Base-by-base conservation (phyloP, 2,797 vertebrate species). In the Podarcis siculus region DNA sequence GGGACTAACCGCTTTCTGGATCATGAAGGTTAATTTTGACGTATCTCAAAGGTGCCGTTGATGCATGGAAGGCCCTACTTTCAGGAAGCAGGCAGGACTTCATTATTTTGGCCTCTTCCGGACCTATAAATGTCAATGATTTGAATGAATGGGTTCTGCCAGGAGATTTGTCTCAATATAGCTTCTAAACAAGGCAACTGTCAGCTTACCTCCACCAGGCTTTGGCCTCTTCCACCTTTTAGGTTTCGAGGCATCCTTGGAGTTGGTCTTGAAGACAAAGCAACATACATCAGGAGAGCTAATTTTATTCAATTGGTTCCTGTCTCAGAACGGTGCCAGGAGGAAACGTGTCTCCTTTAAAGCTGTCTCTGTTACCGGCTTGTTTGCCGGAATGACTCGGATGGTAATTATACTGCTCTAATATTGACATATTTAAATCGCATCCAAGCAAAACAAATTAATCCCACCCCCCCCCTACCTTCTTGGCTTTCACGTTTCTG, bases 371-470 rank as follows among this genome's bases (percentile, higher is more conserved):
- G 76, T 81, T 85, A 89, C 91, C 0, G 21, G 79, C 89, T 87
- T 87, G 90, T 91, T 92, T 94, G 91, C 94, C 90, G 92, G 93
- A 95, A 93, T 82, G 76, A 90, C 91, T 86, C 80, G 90, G 87
- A 90, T 55, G 87, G 91, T 92, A 93, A 94, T 94, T 94, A 92
- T 0, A 2, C 81, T 92, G 86, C 83, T 64, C 92, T 90, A 90
- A 92, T 92, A 94, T 86, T 91, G 95, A 93, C 90, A 85, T 93
- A 93, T 90, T 95, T 92, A 90, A 95, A 93, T 89, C 81, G 85
- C 91, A 91, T 89, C 88, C 92, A 93, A 94, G 91, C 73, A 82
- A 42, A 94, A 85, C 45, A 87, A 89, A 85, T 88, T 83, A 87
- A 64, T 76, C 45, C 86, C 35, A 1, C 49, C 42, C 39, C 35